Evolutionary conservation across 2,888 invertebrate genomes (phyloP).

Genomic region (Acronicta psi): DNA sequence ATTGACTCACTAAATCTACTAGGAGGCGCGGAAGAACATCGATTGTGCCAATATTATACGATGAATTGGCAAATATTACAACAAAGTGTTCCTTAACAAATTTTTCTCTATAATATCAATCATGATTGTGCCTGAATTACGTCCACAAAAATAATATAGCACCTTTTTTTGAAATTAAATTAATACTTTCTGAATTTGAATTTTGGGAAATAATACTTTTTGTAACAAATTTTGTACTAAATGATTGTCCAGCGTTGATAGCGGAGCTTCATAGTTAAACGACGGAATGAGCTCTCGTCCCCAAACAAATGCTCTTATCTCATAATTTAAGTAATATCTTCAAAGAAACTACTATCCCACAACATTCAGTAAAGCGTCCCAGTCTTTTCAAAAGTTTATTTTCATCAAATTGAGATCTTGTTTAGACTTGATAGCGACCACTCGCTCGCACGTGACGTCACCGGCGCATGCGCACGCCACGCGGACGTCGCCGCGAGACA

Average conservation of each 20-base stretch:
- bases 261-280: slow-evolving; percentile 71
- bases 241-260: slow-evolving; percentile 75
- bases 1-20: slow-evolving; percentile 72
- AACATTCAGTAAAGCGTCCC: slow-evolving; percentile 89
- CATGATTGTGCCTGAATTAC: slow-evolving; percentile 70
- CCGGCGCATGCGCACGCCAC: slow-evolving; percentile 43
- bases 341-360: slow-evolving; percentile 88
- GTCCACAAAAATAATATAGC: slow-evolving; percentile 71
- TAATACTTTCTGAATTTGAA: slow-evolving; percentile 86
- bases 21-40: slow-evolving; percentile 81
- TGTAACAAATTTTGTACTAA: slow-evolving; percentile 86
- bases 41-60: slow-evolving; percentile 74
- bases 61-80: slow-evolving; percentile 53
- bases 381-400: slow-evolving; percentile 89
- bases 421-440: slow-evolving; percentile 85
- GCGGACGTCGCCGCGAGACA: slow-evolving; percentile 63
- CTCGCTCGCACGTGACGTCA: slow-evolving; percentile 62
- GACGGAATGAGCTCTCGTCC: slow-evolving; percentile 70
- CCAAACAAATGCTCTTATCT: slow-evolving; percentile 86
- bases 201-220: slow-evolving; percentile 87
- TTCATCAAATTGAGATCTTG: slow-evolving; percentile 89
- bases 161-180: slow-evolving; percentile 76
- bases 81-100: slow-evolving; percentile 55
- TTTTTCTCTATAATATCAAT: slow-evolving; percentile 57
- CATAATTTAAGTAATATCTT: slow-evolving; percentile 88